phyloP scores from a whole-genome alignment of 2,888 invertebrate species.

The Drosophila mettleri region DNA sequence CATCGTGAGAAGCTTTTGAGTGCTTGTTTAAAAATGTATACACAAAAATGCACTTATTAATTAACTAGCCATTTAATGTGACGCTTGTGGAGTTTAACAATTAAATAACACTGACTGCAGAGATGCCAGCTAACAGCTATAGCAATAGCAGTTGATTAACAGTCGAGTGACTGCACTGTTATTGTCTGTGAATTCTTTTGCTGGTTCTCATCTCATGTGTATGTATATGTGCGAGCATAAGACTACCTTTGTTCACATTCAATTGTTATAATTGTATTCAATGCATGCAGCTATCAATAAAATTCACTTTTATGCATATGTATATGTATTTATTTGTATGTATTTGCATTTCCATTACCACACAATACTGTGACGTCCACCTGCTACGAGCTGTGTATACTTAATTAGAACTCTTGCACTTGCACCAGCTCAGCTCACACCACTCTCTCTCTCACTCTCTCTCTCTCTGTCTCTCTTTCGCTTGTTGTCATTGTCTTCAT shows the following conservation, averaged over 20 bases:
- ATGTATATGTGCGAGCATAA: too few relatives aligned
- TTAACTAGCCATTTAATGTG: slow-evolving; percentile 34
- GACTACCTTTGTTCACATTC: background rate
- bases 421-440: slow-evolving; percentile 1
- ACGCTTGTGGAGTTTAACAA: background rate
- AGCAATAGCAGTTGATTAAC: background rate
- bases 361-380: slow-evolving; percentile 36
- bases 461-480: background rate
- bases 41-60: slow-evolving; percentile 42
- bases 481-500: slow-evolving; percentile 22
- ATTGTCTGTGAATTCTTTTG: background rate
- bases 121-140: background rate
- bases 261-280: slow-evolving; percentile 5
- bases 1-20: slow-evolving; percentile 7
- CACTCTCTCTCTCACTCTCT: background rate
- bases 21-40: slow-evolving; percentile 34
- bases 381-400: slow-evolving; percentile 30
- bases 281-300: slow-evolving; percentile 31
- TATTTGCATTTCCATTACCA: slow-evolving; percentile 7
- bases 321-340: background rate
- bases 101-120: background rate
- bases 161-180: background rate
- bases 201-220: background rate
- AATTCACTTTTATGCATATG: slow-evolving; percentile 19
- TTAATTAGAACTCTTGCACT: slow-evolving; percentile 39